Percentiles rank a stretch among this genome's conserved stretches.
These are phyloP conservation scores for Chunga burmeisteri DNA, from an alignment of 2,113 vertebrate genomes.

Conservation along the genomic window DNA sequence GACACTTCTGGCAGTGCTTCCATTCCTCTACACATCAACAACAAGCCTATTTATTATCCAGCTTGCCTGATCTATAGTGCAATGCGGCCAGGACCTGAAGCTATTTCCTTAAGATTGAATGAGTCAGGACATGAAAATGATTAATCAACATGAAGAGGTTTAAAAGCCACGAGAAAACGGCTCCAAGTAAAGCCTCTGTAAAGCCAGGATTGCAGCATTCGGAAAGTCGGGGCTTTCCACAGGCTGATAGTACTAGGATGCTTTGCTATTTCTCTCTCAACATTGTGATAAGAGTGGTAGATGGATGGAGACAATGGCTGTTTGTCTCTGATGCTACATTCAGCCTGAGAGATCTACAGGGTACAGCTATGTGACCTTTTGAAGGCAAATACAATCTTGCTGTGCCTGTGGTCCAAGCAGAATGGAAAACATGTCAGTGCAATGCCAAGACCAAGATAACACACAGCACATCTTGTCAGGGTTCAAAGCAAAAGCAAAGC, in stretches of 20 bases:
- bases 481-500: neutral
- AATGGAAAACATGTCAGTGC: neutral
- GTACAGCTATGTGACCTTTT: neutral
- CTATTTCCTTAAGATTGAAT: slow-evolving; percentile 66
- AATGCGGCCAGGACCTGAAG: slow-evolving; percentile 38
- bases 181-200: slow-evolving; percentile 48
- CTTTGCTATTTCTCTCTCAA: slow-evolving; percentile 21
- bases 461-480: neutral
- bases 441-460: neutral
- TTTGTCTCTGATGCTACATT: slow-evolving; percentile 58
- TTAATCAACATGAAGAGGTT: slow-evolving; percentile 64
- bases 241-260: slow-evolving; percentile 26
- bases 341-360: neutral
- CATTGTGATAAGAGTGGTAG: neutral
- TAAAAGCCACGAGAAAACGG: slow-evolving; percentile 53
- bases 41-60: slow-evolving; percentile 60
- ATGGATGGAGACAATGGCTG: neutral
- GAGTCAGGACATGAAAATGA: slow-evolving; percentile 71
- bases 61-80: slow-evolving; percentile 42
- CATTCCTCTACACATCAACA: slow-evolving; percentile 48
- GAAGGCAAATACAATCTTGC: neutral
- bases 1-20: slow-evolving; percentile 33
- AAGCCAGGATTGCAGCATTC: slow-evolving; percentile 28
- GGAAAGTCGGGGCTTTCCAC: slow-evolving; percentile 66
- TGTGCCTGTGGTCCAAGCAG: neutral